A percentile compares a stretch with the other conserved stretches of the same genome.
These are phyloP conservation scores for Eupithecia subumbrata DNA, from an alignment of 2,888 invertebrate species.

Conservation along the genomic window DNA sequence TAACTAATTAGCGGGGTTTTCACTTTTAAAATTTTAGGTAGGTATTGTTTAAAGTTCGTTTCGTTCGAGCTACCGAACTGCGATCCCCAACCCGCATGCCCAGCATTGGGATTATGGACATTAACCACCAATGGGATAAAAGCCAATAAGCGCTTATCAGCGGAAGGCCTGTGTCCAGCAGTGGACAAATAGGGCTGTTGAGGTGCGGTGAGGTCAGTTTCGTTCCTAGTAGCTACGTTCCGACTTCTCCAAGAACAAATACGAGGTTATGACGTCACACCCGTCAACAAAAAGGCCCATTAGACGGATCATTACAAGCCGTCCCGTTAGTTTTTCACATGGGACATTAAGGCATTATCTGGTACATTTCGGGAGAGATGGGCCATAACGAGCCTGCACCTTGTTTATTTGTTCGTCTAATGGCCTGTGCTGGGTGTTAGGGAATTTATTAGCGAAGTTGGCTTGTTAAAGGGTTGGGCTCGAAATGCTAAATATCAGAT, in stretches of 20 bases:
- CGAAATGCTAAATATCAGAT: not conserved
- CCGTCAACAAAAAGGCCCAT: conserved; percentile 21
- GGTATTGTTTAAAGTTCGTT: no score
- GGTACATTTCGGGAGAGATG: conserved; percentile 41
- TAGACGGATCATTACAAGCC: conserved; percentile 33
- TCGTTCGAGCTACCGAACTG: no score
- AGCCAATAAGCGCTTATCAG: no score
- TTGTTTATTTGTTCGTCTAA: conserved; percentile 36
- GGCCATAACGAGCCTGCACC: conserved; percentile 36
- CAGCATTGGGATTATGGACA: no score
- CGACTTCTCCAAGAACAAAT: not conserved
- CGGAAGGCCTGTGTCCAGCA: no score
- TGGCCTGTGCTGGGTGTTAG: conserved; percentile 17
- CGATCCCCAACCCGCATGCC: no score
- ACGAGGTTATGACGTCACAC: conserved; percentile 18
- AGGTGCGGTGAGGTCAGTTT: no score
- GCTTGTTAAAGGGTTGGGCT: not conserved
- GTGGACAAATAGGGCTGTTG: no score
- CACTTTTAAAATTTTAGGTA: no score
- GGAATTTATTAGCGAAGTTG: conserved; percentile 10
- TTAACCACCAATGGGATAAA: no score
- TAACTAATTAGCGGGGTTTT: no score
- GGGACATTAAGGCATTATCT: conserved; percentile 46
- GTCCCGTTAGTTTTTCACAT: conserved; percentile 39
- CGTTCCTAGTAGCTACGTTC: no score